Base-by-base conservation (phyloP, 2,888 invertebrate genomes). In the Spodoptera littoralis region DNA sequence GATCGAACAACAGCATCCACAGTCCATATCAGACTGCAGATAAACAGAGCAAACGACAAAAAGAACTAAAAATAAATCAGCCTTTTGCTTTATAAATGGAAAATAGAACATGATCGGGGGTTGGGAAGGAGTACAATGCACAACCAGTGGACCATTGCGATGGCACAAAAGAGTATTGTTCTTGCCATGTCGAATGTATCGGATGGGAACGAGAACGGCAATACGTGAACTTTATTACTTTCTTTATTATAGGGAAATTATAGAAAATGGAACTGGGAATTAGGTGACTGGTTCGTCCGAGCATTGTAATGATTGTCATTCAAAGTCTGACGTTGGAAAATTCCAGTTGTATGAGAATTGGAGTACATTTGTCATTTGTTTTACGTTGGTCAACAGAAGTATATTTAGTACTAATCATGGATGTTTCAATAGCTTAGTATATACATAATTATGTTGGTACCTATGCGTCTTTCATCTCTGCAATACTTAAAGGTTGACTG, bases 131-230 rank as follows among this genome's bases (percentile, higher is more conserved):
- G 82, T 79, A 82, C 82, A 81, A 80, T 79, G 79, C 77, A 90
- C 87, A 91, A 89, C 83, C 90, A 88, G 88, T 85, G 86, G 88
- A 90, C 91, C 92, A 90, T 81, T 87, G 81, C 89, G 82, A 84
- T 83, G 83, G 78, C 71, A 92, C 92, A 92, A 92, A 91, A 89
- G 91, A 84, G 85, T 82, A 92, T 93, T 93, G 93, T 93, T 93
- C 91, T 90, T 93, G 89, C 84, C 83, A 86, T 85, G 87, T 92
- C 92, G 85, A 89, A 92, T 92, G 93, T 92, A 92, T 92, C 92
- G 89, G 81, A 83, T 83, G 81, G 84, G 84, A 88, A 87, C 86
- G 81, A 84, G 84, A 88, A 87, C 86, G 80, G 82, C 84, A 84
- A 86, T 87, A 88, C 82, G 81, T 84, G 85, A 89, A 91, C 88